Conservation (phyloP, 2,797 vertebrate species). For the Malurus leucopterus region DNA sequence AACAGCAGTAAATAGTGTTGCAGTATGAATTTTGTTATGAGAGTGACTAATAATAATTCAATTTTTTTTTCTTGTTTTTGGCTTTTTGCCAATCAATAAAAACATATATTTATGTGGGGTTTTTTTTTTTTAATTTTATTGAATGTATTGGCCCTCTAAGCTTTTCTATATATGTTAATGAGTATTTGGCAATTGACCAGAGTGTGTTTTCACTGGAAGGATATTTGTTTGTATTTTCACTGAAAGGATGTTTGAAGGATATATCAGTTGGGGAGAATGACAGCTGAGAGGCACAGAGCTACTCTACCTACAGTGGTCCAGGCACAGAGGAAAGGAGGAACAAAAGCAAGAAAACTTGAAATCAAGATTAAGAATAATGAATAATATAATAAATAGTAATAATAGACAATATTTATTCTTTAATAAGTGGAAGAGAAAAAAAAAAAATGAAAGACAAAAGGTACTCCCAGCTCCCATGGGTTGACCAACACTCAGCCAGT, state of each 20-base stretch:
- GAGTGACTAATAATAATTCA: background rate
- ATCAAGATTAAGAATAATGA: background rate
- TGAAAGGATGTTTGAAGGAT: background rate
- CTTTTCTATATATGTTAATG: background rate
- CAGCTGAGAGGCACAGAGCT: background rate
- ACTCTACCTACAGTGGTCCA: fast-evolving
- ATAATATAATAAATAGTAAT: background rate
- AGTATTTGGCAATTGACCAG: background rate
- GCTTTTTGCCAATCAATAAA: background rate
- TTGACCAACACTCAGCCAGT: fast-evolving
- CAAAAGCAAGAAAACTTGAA: background rate
- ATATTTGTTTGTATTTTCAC: background rate
- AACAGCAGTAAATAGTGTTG: background rate
- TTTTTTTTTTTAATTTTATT: background rate
- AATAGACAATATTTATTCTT: background rate
- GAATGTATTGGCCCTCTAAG: background rate
- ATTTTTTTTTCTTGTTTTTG: background rate
- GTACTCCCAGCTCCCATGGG: background rate
- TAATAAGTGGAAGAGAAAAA: background rate
- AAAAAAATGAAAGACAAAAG: background rate
- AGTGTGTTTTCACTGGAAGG: background rate
- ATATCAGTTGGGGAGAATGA: too few species aligned
- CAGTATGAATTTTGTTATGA: background rate
- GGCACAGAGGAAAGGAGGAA: background rate
- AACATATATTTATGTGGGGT: background rate